Evolutionary conservation across 2,888 invertebrate genomes (phyloP), one percentile per base, ranked within the genome.

Genomic region (Tinea semifulvella): DNA sequence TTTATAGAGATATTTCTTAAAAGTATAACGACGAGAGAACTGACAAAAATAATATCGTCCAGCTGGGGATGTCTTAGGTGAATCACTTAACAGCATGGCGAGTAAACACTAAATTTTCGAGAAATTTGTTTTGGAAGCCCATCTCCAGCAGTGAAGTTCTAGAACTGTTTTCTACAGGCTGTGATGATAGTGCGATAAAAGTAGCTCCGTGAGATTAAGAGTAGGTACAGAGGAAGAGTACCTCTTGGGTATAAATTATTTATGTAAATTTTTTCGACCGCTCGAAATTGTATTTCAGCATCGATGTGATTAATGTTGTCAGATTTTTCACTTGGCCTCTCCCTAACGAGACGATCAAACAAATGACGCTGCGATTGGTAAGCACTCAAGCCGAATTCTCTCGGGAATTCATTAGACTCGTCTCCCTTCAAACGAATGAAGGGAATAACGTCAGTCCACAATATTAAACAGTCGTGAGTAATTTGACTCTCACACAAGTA

Each of bases 241-340:
- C 59, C 72, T 66, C 72, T 59, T 56, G 74, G 63, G 75, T 67
- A 72, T 73, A 76, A 71, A 77, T 76, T 77, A 77, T 70, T 72
- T 74, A 77, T 76, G 75, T 75, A 71, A 76, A 75, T 76, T 69
- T 65, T 68, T 70, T 71, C 65, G 68, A 65, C 68, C 66, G 63
- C 61, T 68, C 66, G 63, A 68, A 73, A 75, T 76, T 68, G 65
- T 74, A 68, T 74, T 76, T 75, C 69, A 70, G 71, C 60, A 67
- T 69, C 63, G 61, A 68, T 63, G 61, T 77, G 76, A 79, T 77
- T 73, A 73, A 77, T 76, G 66, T 64, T 60, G 68, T 70, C 65
- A 64, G 68, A 75, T 71, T 76, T 76, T 75, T 76, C 69, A 70
- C 66, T 73, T 62, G 61, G 64, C 60, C 62, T 71, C 65, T 58